Evolutionary conservation across 1,140 invertebrate genomes (phyloP).

Genomic region (Caerostris extrusa): DNA sequence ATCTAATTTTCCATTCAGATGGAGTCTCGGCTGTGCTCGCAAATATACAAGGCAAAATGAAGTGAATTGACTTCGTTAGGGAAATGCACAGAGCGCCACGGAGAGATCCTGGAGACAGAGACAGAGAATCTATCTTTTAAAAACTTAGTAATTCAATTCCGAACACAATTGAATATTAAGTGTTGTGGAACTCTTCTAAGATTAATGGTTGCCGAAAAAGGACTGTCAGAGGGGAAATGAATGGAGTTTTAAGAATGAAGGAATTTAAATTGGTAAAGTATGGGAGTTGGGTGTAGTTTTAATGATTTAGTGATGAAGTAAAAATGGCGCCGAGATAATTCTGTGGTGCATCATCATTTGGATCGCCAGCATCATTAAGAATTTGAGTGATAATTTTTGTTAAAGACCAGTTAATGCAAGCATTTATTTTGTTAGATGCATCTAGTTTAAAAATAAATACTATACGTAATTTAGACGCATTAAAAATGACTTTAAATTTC

Average conservation of each 20-base stretch:
- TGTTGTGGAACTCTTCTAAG: neutral
- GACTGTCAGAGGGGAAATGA: neutral
- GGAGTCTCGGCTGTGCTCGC: neutral
- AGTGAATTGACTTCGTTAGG: neutral
- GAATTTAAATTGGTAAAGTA: neutral
- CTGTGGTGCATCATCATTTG: too few species aligned
- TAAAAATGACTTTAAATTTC: too few species aligned
- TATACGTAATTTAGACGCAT: too few species aligned
- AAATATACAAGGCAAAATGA: neutral
- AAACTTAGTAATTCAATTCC: neutral
- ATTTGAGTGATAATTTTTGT: too few species aligned
- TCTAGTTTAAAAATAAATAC: too few species aligned
- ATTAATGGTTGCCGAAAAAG: neutral
- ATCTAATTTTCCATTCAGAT: constrained; percentile 12
- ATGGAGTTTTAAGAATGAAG: neutral
- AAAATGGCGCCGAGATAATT: too few species aligned
- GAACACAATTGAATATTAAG: neutral
- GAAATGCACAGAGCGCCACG: neutral
- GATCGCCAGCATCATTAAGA: too few species aligned
- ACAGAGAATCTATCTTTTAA: neutral
- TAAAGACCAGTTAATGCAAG: too few species aligned
- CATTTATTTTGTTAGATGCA: too few species aligned
- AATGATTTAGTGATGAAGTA: too few species aligned
- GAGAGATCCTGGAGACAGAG: neutral
- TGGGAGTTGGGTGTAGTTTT: too few species aligned